Conservation (phyloP, 2,888 invertebrate genomes). For the Agrotis clavis region DNA sequence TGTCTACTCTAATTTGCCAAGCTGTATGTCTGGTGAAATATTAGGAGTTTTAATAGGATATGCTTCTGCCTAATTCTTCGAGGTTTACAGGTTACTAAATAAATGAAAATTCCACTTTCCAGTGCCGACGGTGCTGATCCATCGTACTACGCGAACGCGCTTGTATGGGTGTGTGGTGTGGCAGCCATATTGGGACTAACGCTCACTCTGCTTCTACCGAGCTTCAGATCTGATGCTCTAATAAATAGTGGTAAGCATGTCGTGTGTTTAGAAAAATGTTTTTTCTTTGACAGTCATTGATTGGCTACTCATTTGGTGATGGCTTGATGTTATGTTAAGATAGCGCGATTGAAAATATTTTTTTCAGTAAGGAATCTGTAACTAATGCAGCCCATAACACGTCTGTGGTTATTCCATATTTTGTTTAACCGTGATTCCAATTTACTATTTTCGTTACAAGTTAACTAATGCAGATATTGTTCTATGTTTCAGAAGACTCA, state of each 20-base stretch:
- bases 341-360: no score
- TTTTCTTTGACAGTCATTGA: background rate
- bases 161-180: slow-evolving; percentile 84
- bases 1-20: no score
- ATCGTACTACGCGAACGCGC: slow-evolving; percentile 80
- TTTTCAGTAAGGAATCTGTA: no score
- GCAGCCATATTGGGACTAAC: slow-evolving; percentile 79
- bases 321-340: no score
- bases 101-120: slow-evolving; percentile 25
- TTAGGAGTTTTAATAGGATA: no score
- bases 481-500: slow-evolving; percentile 68
- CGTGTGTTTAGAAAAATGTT: no score
- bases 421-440: no score
- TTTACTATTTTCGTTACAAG: background rate
- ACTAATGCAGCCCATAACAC: no score
- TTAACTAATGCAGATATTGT: slow-evolving; percentile 13
- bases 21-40: no score
- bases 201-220: slow-evolving; percentile 80
- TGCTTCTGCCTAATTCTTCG: no score
- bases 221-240: slow-evolving; percentile 67
- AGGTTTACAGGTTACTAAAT: background rate
- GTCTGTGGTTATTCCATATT: no score
- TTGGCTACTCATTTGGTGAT: no score
- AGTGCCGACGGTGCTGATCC: slow-evolving; percentile 81
- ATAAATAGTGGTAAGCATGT: slow-evolving; percentile 69